Evolutionary conservation across 2,113 vertebrate genomes (phyloP).

Genomic region (Toxostoma redivivum): DNA sequence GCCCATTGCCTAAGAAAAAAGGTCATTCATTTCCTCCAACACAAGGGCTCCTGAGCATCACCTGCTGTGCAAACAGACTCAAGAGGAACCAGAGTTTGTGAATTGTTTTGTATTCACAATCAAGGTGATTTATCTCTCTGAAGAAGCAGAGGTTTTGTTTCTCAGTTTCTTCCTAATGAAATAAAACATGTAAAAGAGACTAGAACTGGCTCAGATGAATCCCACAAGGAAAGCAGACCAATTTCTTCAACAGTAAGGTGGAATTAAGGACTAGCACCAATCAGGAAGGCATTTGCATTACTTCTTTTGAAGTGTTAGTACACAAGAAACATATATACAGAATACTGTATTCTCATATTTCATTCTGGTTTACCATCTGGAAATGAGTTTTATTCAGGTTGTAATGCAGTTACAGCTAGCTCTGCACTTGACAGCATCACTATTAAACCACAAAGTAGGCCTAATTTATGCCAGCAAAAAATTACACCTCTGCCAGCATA

Average conservation of each 20-base stretch:
- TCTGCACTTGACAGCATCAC: background rate
- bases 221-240: background rate
- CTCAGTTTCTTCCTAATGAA: background rate
- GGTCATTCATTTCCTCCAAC: background rate
- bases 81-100: background rate
- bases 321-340: background rate
- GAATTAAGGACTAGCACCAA: background rate
- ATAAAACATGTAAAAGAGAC: background rate
- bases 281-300: background rate
- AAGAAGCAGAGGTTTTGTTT: background rate
- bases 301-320: background rate
- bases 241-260: background rate
- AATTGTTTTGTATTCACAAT: background rate
- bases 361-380: background rate
- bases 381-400: background rate
- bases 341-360: background rate
- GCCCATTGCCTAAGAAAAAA: background rate
- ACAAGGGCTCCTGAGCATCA: background rate
- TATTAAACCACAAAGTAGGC: background rate
- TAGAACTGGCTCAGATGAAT: background rate
- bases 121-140: background rate
- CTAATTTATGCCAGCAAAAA: background rate
- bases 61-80: background rate
- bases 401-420: background rate
- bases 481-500: background rate